These are phyloP conservation scores for Pelochelys cantorii DNA, from an alignment of 2,797 vertebrate genomes.

Conservation along the genomic window DNA sequence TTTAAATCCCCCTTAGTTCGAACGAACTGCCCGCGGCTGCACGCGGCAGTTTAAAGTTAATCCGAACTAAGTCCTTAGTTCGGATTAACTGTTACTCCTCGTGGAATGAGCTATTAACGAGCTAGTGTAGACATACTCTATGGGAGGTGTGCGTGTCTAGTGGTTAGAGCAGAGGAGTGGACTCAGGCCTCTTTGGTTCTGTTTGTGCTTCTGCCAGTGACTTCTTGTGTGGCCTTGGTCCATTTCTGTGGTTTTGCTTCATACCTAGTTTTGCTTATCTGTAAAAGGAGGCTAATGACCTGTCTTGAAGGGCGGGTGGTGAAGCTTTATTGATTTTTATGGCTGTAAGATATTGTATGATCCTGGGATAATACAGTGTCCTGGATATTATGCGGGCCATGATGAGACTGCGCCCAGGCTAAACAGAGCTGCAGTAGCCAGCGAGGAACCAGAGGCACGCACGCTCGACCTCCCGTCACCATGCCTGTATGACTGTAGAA, in stretches of 20 bases:
- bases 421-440: not conserved
- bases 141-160: not conserved
- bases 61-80: too few species aligned
- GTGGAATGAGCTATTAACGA: too few species aligned
- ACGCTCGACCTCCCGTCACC: not conserved
- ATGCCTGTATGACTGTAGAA: not conserved
- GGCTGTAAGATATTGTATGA: not conserved
- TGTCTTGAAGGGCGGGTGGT: not conserved
- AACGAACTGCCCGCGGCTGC: too few species aligned
- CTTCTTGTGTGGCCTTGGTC: not conserved
- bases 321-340: not conserved
- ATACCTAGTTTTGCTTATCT: not conserved
- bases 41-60: too few species aligned
- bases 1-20: too few species aligned
- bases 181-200: not conserved
- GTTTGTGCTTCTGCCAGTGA: not conserved
- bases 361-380: not conserved
- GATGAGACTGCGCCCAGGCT: not conserved
- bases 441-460: not conserved
- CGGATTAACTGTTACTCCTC: too few species aligned
- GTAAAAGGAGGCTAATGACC: not conserved
- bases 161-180: not conserved
- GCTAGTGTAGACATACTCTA: too few species aligned
- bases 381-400: not conserved
- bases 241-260: not conserved